phyloP scores from a whole-genome alignment of 2,113 vertebrate genomes.

The Aspiorhynchus laticeps region DNA sequence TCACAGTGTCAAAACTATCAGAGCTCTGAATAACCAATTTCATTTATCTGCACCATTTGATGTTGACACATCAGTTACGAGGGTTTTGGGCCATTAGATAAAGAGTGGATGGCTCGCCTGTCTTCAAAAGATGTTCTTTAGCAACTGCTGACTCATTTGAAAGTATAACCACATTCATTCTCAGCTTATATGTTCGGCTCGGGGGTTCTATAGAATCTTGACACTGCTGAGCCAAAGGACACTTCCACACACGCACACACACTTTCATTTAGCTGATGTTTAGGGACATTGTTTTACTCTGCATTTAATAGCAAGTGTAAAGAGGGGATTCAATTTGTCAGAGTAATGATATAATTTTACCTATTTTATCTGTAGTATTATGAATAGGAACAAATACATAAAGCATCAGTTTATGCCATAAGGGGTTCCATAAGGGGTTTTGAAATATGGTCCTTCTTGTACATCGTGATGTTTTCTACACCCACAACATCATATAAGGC shows the following conservation, averaged over 20 bases:
- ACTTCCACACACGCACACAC: slow-evolving; percentile 23
- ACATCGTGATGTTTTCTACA: background rate
- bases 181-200: slow-evolving; percentile 36
- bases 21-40: slow-evolving; percentile 56
- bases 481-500: background rate
- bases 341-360: background rate
- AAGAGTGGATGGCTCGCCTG: slow-evolving; percentile 44
- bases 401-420: background rate
- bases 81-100: slow-evolving; percentile 56
- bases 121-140: slow-evolving; percentile 46
- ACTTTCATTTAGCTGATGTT: slow-evolving; percentile 2
- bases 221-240: slow-evolving; percentile 7
- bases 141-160: slow-evolving; percentile 50
- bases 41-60: slow-evolving; percentile 55
- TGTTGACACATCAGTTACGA: slow-evolving; percentile 53
- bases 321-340: background rate
- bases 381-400: background rate
- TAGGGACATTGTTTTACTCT: background rate
- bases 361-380: background rate
- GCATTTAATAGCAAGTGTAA: background rate
- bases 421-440: too few species aligned
- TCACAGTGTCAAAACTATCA: slow-evolving; percentile 52
- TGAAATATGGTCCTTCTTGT: background rate
- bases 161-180: slow-evolving; percentile 51
- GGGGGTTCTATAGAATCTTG: slow-evolving; percentile 28